phyloP scores from a whole-genome alignment of 1,140 invertebrate species.

The Phocides pigmalion region DNA sequence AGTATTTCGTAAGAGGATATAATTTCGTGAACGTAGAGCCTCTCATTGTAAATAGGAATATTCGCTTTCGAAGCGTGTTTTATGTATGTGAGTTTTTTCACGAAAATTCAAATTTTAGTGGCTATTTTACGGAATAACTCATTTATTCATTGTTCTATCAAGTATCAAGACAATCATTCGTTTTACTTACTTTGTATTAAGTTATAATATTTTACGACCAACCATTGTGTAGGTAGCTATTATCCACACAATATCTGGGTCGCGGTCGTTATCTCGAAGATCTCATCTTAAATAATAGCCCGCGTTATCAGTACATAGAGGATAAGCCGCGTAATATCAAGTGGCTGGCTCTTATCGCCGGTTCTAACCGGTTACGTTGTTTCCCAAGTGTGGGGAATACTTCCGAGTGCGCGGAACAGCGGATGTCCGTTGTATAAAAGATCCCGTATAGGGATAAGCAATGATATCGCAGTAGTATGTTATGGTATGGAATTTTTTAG shows the following conservation, averaged over 20 bases:
- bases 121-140: too few relatives aligned
- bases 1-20: too few relatives aligned
- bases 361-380: constrained; percentile 12
- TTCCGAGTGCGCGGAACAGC: background rate
- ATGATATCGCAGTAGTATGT: background rate
- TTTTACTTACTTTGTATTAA: background rate
- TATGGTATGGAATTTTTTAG: too few relatives aligned
- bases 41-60: too few relatives aligned
- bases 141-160: too few relatives aligned
- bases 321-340: constrained; percentile 19
- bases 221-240: constrained; percentile 6
- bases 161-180: too few relatives aligned
- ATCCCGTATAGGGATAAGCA: background rate
- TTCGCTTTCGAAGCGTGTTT: too few relatives aligned
- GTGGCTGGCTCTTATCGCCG: constrained; percentile 5
- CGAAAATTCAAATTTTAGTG: too few relatives aligned
- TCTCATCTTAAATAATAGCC: constrained; percentile 20
- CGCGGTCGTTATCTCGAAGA: constrained; percentile 19
- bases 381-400: background rate
- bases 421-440: background rate
- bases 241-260: constrained; percentile 4
- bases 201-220: constrained; percentile 8
- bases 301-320: constrained; percentile 11
- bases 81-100: too few relatives aligned
- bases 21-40: too few relatives aligned